A percentile compares a stretch with the other conserved stretches of the same genome.
Evolutionary conservation across 2,888 invertebrate genomes (phyloP).

Genomic region (Epinotia brunnichana): DNA sequence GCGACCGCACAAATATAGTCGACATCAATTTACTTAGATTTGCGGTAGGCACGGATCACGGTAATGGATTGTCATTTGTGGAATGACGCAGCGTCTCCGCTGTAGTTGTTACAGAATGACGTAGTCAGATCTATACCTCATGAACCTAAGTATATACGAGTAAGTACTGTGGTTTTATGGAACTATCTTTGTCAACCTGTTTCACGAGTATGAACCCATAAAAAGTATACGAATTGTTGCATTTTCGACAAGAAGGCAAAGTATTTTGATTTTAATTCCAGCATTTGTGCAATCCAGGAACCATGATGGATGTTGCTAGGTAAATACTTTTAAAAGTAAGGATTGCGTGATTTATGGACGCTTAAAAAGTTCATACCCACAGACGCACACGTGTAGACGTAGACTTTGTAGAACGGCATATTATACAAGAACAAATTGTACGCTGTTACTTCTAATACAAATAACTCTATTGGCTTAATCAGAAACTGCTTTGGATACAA

Average conservation of each 20-base stretch:
- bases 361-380: no score
- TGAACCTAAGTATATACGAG: background rate
- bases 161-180: background rate
- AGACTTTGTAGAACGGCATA: background rate
- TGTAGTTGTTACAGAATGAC: conserved; percentile 23
- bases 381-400: no score
- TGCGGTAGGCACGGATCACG: conserved; percentile 20
- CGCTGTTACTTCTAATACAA: no score
- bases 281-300: no score
- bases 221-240: background rate
- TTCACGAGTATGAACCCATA: background rate
- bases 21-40: conserved; percentile 42
- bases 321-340: no score
- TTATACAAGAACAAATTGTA: no score
- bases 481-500: no score
- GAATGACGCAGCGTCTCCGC: conserved; percentile 29
- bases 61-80: conserved; percentile 42
- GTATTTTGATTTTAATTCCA: background rate
- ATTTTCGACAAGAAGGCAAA: background rate
- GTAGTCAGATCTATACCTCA: conserved; percentile 5
- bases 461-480: no score
- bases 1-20: conserved; percentile 19
- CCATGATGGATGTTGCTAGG: no score
- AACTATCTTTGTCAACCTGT: background rate
- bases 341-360: no score